These are phyloP conservation scores for Loxodonta africana DNA, from an alignment of 2,113 vertebrate genomes.

Conservation along the genomic window DNA sequence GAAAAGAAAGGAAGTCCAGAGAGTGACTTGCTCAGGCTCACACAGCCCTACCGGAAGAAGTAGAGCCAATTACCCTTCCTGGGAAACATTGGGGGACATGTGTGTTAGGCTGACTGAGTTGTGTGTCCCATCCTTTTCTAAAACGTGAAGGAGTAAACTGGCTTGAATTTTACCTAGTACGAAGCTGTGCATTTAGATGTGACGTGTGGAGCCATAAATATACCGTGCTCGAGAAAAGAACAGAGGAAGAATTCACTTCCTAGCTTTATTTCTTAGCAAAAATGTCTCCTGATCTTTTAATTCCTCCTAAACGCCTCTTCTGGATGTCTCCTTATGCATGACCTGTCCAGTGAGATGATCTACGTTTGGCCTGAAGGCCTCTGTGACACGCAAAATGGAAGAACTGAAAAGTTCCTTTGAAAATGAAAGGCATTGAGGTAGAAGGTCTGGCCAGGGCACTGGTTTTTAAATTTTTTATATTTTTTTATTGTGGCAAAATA, in stretches of 20 bases:
- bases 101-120: background rate
- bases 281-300: background rate
- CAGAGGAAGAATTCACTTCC: background rate
- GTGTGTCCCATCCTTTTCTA: background rate
- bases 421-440: background rate
- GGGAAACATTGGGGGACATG: background rate
- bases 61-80: background rate
- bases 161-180: background rate
- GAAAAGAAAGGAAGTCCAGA: background rate
- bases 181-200: background rate
- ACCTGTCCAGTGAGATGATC: background rate
- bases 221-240: background rate
- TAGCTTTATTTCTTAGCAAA: background rate
- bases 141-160: background rate
- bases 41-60: background rate
- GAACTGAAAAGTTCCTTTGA: background rate
- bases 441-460: background rate
- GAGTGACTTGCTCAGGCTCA: background rate
- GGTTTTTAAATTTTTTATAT: background rate
- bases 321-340: background rate
- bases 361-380: background rate
- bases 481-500: background rate
- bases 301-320: background rate
- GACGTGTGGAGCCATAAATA: background rate
- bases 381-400: background rate